These are phyloP conservation scores for Euzophera pinguis DNA, from an alignment of 2,888 invertebrate species.

Conservation along the genomic window DNA sequence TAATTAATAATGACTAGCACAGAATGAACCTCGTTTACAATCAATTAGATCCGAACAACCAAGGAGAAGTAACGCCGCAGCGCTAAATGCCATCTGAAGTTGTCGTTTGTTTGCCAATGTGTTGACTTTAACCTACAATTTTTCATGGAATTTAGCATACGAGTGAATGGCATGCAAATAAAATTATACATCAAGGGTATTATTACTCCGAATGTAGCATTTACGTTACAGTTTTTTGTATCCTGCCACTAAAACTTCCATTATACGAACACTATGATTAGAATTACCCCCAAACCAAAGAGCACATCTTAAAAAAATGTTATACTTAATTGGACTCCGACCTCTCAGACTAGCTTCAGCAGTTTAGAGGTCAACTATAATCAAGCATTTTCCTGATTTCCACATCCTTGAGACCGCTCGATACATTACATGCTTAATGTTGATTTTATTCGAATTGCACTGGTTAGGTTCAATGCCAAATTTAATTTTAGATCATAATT, in stretches of 20 bases:
- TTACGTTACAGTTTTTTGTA: neutral
- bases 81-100: too few relatives aligned
- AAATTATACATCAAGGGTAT: too few relatives aligned
- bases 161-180: too few relatives aligned
- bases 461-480: neutral
- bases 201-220: too few relatives aligned
- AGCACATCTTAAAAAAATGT: too few relatives aligned
- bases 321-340: too few relatives aligned
- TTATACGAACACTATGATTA: neutral
- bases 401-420: constrained; percentile 41
- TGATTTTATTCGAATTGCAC: neutral
- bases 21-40: neutral
- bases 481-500: too few relatives aligned
- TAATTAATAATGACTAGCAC: too few relatives aligned
- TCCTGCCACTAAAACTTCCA: neutral
- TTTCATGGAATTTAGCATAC: too few relatives aligned
- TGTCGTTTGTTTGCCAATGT: too few relatives aligned
- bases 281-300: neutral
- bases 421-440: constrained; percentile 3
- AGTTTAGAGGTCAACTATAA: constrained; percentile 39
- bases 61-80: too few relatives aligned
- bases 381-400: constrained; percentile 58
- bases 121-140: too few relatives aligned
- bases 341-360: constrained; percentile 19
- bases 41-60: neutral